Conservation (phyloP, 2,888 invertebrate species). For the Lochmaea capreae region DNA sequence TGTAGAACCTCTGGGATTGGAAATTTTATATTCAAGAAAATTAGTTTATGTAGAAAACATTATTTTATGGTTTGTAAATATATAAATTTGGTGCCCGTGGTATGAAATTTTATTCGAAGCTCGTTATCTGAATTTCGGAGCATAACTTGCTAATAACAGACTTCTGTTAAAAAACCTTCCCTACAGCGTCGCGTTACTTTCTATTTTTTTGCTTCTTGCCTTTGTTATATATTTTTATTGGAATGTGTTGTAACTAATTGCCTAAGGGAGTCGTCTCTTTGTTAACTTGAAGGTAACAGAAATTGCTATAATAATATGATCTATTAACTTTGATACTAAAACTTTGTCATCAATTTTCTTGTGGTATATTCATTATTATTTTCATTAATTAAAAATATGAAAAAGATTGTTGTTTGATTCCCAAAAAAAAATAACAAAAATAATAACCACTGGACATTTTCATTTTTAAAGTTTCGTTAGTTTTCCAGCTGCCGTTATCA, state of each 20-base stretch:
- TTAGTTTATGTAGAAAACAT: constrained; percentile 18
- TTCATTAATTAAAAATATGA: too few species aligned
- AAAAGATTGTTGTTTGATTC: too few species aligned
- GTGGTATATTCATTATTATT: too few species aligned
- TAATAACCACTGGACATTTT: too few species aligned
- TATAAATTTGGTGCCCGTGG: neutral
- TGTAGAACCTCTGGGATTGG: constrained; percentile 40
- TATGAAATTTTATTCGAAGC: neutral
- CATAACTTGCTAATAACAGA: neutral
- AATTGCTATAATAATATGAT: too few species aligned
- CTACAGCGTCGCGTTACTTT: neutral
- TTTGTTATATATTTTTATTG: neutral
- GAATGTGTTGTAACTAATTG: neutral
- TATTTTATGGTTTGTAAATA: too few species aligned
- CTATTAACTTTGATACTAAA: too few species aligned
- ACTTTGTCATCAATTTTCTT: too few species aligned
- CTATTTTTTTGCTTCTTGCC: neutral
- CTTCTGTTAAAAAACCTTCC: neutral
- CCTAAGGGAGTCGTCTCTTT: neutral
- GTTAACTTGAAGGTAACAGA: neutral
- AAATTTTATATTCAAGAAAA: constrained; percentile 37
- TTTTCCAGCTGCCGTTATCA: too few species aligned
- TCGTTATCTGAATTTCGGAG: neutral
- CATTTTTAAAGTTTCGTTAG: too few species aligned
- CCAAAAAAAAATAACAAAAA: too few species aligned